These are phyloP conservation scores for Marmota flaviventris DNA, from an alignment of 2,113 vertebrate genomes.

Conservation along the genomic window DNA sequence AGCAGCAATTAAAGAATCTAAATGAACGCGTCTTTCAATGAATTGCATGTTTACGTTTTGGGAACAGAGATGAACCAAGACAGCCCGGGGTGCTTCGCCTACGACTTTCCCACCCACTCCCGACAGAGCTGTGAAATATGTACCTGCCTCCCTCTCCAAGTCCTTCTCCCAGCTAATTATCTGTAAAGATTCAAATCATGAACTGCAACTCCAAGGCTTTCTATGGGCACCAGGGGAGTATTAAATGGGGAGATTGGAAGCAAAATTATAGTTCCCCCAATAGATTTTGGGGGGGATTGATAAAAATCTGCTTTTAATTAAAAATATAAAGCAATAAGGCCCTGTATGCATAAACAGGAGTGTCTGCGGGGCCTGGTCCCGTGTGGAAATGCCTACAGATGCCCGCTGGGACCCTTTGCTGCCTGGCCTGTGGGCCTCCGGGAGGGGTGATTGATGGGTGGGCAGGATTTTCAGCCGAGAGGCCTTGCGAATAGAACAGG, in stretches of 20 bases:
- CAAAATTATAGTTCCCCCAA: conserved; percentile 81
- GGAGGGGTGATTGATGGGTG: conserved; percentile 80
- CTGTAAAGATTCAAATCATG: conserved; percentile 82
- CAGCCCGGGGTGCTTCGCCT: conserved; percentile 50
- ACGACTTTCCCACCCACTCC: conserved; percentile 16
- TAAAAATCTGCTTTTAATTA: conserved; percentile 86
- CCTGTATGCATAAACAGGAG: conserved; percentile 19
- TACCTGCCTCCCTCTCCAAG: conserved; percentile 72
- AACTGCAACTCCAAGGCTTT: conserved; percentile 81
- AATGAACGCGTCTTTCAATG: conserved; percentile 63
- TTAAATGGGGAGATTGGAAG: conserved; percentile 85
- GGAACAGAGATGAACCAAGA: conserved; percentile 29
- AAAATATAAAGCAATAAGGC: conserved; percentile 79
- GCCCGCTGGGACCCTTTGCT: background rate
- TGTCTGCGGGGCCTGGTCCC: conserved; percentile 21
- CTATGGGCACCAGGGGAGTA: conserved; percentile 84
- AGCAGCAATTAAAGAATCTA: conserved; percentile 45
- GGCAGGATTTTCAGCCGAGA: conserved; percentile 74
- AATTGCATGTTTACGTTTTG: conserved; percentile 17
- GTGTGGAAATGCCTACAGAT: background rate
- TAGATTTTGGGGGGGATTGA: conserved; percentile 74
- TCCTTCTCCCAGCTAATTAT: conserved; percentile 75
- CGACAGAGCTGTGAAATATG: conserved; percentile 53
- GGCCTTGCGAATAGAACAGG: conserved; percentile 82
- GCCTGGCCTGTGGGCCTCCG: conserved; percentile 48